Conservation (phyloP, 2,888 invertebrate genomes). For the Drosophila longiperda region DNA sequence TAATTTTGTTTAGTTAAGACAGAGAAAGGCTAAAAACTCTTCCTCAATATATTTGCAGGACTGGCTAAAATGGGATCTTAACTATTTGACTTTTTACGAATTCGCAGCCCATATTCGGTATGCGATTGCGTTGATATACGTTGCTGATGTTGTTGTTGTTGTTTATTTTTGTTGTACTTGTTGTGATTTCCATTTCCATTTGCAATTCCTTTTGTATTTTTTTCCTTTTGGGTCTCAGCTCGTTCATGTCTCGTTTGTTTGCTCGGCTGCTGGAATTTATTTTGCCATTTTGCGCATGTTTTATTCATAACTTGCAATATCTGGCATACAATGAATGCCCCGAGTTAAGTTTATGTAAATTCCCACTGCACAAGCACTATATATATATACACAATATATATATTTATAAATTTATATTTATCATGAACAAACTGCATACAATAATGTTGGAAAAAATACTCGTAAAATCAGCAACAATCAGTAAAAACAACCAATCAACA, state of each 20-base stretch:
- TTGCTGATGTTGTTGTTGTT: constrained; percentile 24
- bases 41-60: neutral
- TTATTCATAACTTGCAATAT: constrained; percentile 79
- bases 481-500: constrained; percentile 56
- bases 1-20: neutral
- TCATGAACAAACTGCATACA: constrained; percentile 53
- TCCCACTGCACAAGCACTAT: constrained; percentile 45
- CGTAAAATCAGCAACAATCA: constrained; percentile 41
- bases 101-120: constrained; percentile 60
- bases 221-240: constrained; percentile 27
- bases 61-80: constrained; percentile 30
- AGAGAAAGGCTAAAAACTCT: neutral
- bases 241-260: constrained; percentile 57
- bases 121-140: constrained; percentile 38
- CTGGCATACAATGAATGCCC: constrained; percentile 67
- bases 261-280: constrained; percentile 63
- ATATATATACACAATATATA: neutral
- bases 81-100: constrained; percentile 14
- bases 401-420: constrained; percentile 22
- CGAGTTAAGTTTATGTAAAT: constrained; percentile 66
- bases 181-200: constrained; percentile 71
- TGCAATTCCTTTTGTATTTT: constrained; percentile 70
- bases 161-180: constrained; percentile 27
- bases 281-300: constrained; percentile 67
- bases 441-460: constrained; percentile 12